Evolutionary conservation across 1,140 invertebrate genomes (phyloP).

Genomic region (Pseudomyrmex flavicornis): DNA sequence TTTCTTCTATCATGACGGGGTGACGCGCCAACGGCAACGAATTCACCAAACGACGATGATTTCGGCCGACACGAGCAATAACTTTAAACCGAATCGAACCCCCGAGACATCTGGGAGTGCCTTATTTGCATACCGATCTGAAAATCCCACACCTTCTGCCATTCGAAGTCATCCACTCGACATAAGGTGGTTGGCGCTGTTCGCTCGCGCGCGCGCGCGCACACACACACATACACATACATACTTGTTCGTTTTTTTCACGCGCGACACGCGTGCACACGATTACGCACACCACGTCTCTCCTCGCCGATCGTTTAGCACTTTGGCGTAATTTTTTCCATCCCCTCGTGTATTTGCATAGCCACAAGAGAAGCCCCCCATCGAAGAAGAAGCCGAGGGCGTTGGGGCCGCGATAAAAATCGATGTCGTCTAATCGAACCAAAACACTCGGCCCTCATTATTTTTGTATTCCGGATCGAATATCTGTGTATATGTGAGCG

Average conservation of each 20-base stretch:
- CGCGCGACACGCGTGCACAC: slow-evolving; percentile 48
- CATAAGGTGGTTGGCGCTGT: slow-evolving; percentile 76
- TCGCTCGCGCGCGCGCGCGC: neutral
- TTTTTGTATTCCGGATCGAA: slow-evolving; percentile 61
- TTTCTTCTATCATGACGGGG: slow-evolving; percentile 7
- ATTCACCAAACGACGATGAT: slow-evolving; percentile 73
- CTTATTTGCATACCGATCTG: slow-evolving; percentile 83
- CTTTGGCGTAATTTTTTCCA: slow-evolving; percentile 80
- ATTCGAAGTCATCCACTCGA: slow-evolving; percentile 78
- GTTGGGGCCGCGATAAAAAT: slow-evolving; percentile 71
- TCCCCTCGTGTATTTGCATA: slow-evolving; percentile 78
- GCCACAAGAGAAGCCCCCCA: slow-evolving; percentile 53
- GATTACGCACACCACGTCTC: slow-evolving; percentile 7
- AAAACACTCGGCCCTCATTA: slow-evolving; percentile 77
- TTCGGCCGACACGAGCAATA: slow-evolving; percentile 75
- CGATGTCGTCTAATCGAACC: slow-evolving; percentile 78
- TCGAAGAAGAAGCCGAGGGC: slow-evolving; percentile 42
- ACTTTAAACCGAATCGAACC: slow-evolving; percentile 82
- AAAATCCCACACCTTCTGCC: slow-evolving; percentile 81
- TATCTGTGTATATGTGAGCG: no score
- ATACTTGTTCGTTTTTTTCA: neutral
- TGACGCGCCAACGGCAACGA: slow-evolving; percentile 61
- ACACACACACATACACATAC: neutral
- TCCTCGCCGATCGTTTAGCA: slow-evolving; percentile 79
- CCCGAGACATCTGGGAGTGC: slow-evolving; percentile 81